Base-by-base conservation (phyloP, 2,888 invertebrate genomes). In the Colletes collaris region DNA sequence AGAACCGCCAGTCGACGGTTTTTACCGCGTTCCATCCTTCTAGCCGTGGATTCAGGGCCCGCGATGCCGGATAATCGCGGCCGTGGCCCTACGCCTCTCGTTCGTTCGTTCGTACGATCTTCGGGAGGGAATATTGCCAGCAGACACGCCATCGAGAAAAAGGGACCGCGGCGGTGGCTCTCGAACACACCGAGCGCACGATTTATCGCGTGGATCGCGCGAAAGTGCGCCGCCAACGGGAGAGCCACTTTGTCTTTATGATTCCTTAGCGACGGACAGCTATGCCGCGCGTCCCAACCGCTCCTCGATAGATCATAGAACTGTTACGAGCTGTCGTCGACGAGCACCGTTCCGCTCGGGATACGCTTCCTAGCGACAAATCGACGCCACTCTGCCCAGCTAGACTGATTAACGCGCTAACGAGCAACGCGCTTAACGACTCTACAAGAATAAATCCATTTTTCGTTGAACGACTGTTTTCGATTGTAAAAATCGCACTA, bases 141-240 rank as follows among this genome's bases (percentile, higher is more conserved):
- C 58, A 56, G 71, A 65, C 82, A 82, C 75, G 82, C 74, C 65
- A 76, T 16, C 46, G 64, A 27, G 62, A 63, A 67, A 58, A 60
- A 68, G 60, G 68, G 53, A 55, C 40, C 58, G 35, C 37, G 3
- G 13, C 16, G 40, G 40, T 6, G 40, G 27, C 27, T 27, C 27
- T 27, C 27, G 27, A 27, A 27, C 27, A 27, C 27, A 27, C 27
- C 27, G 27, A 27, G 27, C 27, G 27, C 27, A 49, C 74, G 70
- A 81, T 81, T 81, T 81, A 81, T 76, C 68, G 68, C 66, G 76
- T 55, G 70, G 67, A 75, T 52, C 67, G 65, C 62, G 67, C 66
- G 82, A 81, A 81, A 81, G 81, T 76, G 77, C 82, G 62, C 35
- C 35, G 8, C 16, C 60, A 52, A 52, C 16, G 37, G 13, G 55